Base-by-base conservation (phyloP, 2,888 invertebrate species). In the Microplitis manilae region DNA sequence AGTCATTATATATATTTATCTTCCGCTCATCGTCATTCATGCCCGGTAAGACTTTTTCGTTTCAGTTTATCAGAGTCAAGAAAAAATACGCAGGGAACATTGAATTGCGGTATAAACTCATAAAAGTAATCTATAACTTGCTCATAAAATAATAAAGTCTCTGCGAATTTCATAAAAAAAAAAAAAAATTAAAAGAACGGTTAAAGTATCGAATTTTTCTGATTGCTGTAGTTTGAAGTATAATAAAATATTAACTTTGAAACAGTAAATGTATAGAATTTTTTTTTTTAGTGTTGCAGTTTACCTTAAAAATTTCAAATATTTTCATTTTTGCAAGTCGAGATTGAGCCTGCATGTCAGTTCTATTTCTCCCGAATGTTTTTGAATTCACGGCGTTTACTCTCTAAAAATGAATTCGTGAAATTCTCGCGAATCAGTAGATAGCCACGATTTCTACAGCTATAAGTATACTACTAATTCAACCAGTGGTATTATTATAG, bases 111-210 rank as follows among this genome's bases (percentile, higher is more conserved):
- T 79, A 79, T 83, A 80, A 80, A 83, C 84, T 87, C 87, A 85
- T 87, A 87, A 88, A 87, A 84, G 85, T 87, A 87, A 88, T 88
- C 86, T 85, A 83, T 87, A 88, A 89, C 87, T 88, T 86, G 87
- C 83, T 85, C 85, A 86, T 88, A 88, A 88, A 89, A 87, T 85
- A 86, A 88, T 89, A 87, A 89, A 88, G 82, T 87, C 73, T 38
- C 59, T 50, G 30, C 59, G 39, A 50, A 13, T 75, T 50, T 41
- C 50, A 67, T 67, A 20, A 39, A 59, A 15, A 60, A 20, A 39
- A 59, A 15, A 60, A 71, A n/a, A 64, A 39, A 64, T 6, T 41
- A n/a, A 61, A 41, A 13, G 30, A 39, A 39, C n/a, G 38, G 17
- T 13, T 59, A 59, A 9, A 30, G 62, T 17, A 65, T 7, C 20